phyloP scores from a whole-genome alignment of 2,113 vertebrate species.

The Corythornis vintsioides region DNA sequence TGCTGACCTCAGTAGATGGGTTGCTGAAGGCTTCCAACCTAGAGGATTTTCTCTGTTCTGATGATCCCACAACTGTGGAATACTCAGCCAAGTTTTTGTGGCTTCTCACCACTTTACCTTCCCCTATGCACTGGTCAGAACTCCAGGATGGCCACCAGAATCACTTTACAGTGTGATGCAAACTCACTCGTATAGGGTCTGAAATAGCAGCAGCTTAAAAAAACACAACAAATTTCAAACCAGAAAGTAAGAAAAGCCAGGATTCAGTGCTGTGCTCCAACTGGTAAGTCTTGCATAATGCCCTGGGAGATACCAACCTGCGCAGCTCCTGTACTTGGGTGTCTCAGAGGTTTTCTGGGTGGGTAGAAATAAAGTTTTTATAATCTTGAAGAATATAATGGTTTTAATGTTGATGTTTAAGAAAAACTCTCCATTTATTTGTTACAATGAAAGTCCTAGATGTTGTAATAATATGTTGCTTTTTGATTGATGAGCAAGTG shows the following conservation, averaged over 20 bases:
- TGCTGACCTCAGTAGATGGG: neutral
- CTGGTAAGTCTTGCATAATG: neutral
- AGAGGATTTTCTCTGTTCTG: neutral
- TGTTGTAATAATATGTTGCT: neutral
- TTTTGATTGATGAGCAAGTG: too few species aligned
- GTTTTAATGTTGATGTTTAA: neutral
- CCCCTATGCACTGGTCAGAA: fast-evolving
- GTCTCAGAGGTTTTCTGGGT: neutral
- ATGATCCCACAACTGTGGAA: neutral
- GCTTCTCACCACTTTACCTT: neutral
- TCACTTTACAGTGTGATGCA: fast-evolving
- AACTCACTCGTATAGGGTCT: neutral
- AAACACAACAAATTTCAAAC: neutral
- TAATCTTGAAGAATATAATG: neutral
- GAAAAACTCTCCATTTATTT: neutral
- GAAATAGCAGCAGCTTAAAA: neutral
- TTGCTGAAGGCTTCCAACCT: neutral
- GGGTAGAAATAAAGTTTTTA: neutral
- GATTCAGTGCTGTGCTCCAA: neutral
- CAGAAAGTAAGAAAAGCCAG: neutral
- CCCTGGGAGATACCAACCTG: neutral
- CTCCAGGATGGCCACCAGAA: fast-evolving
- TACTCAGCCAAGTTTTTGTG: neutral
- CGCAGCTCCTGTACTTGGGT: neutral
- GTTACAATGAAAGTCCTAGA: neutral